Percentiles rank a stretch among this genome's conserved stretches.
These are phyloP conservation scores for Drosophila nebulosa DNA, from an alignment of 1,140 invertebrate species.

Conservation along the genomic window DNA sequence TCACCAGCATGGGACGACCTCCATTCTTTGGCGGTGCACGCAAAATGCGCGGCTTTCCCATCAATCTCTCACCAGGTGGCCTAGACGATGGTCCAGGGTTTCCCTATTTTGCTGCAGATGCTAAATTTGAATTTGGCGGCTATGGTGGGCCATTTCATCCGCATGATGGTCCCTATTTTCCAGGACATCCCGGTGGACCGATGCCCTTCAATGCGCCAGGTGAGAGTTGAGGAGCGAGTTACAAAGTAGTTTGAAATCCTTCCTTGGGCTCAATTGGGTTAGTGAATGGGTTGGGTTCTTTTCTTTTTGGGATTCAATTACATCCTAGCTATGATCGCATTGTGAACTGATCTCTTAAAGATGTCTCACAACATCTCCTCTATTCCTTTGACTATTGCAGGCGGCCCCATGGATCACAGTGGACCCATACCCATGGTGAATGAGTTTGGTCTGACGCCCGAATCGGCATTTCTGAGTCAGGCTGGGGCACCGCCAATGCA, in stretches of 20 bases:
- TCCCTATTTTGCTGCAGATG: conserved; percentile 92
- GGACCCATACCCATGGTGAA: conserved; percentile 86
- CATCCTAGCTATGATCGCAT: not conserved
- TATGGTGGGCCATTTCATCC: conserved; percentile 93
- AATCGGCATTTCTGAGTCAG: conserved; percentile 85
- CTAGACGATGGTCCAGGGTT: conserved; percentile 91
- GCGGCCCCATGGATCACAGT: conserved; percentile 86
- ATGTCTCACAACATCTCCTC: not conserved
- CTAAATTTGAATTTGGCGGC: conserved; percentile 94
- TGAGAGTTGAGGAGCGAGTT: conserved; percentile 68
- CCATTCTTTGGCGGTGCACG: conserved; percentile 94
- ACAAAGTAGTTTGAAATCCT: not conserved
- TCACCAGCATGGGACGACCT: conserved; percentile 94
- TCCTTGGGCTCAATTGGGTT: too few relatives aligned
- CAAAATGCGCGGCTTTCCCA: conserved; percentile 94
- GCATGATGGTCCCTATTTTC: conserved; percentile 92
- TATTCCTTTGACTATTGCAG: conserved; percentile 72
- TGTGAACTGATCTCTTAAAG: not conserved
- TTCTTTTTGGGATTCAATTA: not conserved
- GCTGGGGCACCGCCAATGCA: conserved; percentile 83
- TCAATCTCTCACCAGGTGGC: conserved; percentile 92
- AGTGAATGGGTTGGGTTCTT: too few relatives aligned
- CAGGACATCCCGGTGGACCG: conserved; percentile 88
- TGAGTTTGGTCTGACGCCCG: conserved; percentile 84
- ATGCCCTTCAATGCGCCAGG: conserved; percentile 89